Percentiles rank a stretch among this genome's conserved stretches.
These are phyloP conservation scores for Drosophila sordidapex DNA, from an alignment of 2,888 invertebrate genomes.

Conservation along the genomic window DNA sequence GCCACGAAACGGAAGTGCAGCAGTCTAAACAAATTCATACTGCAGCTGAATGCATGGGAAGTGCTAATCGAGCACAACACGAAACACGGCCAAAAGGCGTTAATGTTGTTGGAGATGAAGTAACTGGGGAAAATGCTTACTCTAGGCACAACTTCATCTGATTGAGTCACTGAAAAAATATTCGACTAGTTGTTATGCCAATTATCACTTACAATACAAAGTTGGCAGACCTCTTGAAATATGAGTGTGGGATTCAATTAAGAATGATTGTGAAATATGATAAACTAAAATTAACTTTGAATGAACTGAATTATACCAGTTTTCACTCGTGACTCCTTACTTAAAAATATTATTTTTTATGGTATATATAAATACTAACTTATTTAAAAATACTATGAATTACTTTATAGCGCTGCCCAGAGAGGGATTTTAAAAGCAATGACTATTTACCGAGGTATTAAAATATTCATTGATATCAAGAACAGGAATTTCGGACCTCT, in stretches of 20 bases:
- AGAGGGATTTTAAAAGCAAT: too few relatives aligned
- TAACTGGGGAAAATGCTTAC: conserved; percentile 18
- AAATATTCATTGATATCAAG: too few relatives aligned
- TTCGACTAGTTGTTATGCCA: conserved; percentile 25
- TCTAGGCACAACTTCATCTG: conserved; percentile 10
- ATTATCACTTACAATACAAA: conserved; percentile 25
- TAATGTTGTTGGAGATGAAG: conserved; percentile 21
- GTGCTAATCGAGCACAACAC: conserved; percentile 74
- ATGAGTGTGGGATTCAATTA: conserved; percentile 1
- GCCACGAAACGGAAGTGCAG: conserved; percentile 72
- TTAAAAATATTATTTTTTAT: neutral
- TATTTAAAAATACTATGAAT: neutral
- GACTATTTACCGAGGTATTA: neutral
- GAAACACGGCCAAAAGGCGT: conserved; percentile 58
- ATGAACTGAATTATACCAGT: neutral
- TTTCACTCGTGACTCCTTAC: neutral
- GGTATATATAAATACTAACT: neutral
- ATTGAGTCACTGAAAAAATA: conserved; percentile 18
- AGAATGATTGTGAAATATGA: neutral
- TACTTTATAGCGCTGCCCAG: too few relatives aligned
- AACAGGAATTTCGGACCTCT: neutral
- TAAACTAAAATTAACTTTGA: neutral
- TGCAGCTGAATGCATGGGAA: conserved; percentile 60
- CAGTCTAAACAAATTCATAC: conserved; percentile 77
- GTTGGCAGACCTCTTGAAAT: neutral